Conservation (phyloP, 2,113 vertebrate species). For the Shinisaurus crocodilurus region DNA sequence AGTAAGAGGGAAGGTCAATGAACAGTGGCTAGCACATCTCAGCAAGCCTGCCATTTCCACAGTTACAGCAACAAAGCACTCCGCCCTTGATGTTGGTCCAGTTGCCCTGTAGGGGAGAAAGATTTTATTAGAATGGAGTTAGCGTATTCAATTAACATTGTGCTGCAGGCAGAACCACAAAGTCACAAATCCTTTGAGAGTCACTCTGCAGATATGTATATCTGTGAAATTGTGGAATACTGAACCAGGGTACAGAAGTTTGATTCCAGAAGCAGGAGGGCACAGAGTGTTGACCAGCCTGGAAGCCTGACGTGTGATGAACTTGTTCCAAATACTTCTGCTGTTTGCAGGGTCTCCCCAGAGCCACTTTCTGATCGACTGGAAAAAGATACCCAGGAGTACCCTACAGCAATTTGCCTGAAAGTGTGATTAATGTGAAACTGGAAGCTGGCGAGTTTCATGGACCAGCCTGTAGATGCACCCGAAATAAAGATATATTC, state of each 20-base stretch:
- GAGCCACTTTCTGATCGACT: not conserved
- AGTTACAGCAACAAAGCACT: slow-evolving; percentile 20
- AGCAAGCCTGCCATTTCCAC: slow-evolving; percentile 76
- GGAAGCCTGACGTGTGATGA: not conserved
- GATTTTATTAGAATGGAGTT: not conserved
- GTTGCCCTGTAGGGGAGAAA: slow-evolving; percentile 60
- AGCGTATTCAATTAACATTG: not conserved
- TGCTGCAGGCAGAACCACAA: not conserved
- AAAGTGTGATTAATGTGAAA: not conserved
- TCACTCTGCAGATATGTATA: not conserved
- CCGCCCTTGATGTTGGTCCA: slow-evolving; percentile 48
- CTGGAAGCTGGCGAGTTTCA: not conserved
- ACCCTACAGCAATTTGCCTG: not conserved
- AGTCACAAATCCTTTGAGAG: not conserved
- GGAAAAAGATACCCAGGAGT: not conserved
- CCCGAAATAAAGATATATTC: not conserved
- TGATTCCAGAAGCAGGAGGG: not conserved
- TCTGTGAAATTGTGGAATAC: not conserved
- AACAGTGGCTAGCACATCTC: slow-evolving; percentile 71
- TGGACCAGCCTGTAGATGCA: not conserved
- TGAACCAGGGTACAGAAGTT: not conserved
- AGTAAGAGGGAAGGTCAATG: slow-evolving; percentile 60
- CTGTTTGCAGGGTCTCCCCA: not conserved
- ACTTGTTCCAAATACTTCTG: not conserved
- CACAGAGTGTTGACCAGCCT: not conserved